Evolutionary conservation across 2,888 invertebrate genomes (phyloP).

Genomic region (Cryptus armator): DNA sequence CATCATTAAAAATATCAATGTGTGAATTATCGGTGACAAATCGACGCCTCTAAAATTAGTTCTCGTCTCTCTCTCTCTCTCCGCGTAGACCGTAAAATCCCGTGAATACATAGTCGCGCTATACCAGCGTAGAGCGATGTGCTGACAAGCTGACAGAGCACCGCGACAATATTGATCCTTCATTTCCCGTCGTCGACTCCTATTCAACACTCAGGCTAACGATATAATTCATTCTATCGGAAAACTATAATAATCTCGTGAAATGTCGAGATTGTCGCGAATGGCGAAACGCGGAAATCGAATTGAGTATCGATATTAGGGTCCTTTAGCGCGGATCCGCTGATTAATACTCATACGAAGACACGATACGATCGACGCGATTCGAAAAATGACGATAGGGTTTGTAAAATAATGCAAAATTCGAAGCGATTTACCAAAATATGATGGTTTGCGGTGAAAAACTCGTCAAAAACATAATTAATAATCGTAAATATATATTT

Average conservation of each 20-base stretch:
- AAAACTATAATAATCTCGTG: conserved; percentile 48
- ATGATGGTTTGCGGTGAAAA: too few relatives aligned
- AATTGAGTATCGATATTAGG: conserved; percentile 18
- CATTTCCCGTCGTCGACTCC: conserved; percentile 26
- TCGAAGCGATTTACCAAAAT: too few relatives aligned
- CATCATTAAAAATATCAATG: conserved; percentile 50
- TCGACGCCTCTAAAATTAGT: conserved; percentile 64
- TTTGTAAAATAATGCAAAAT: too few relatives aligned
- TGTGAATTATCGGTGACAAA: conserved; percentile 64
- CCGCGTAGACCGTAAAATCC: neutral
- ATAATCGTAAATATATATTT: too few relatives aligned
- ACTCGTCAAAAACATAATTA: too few relatives aligned
- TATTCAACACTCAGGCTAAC: conserved; percentile 55
- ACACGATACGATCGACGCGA: neutral
- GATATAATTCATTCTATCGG: conserved; percentile 60
- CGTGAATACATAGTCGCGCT: neutral
- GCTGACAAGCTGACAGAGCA: conserved; percentile 56
- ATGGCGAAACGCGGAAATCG: conserved; percentile 23
- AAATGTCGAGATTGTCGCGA: conserved; percentile 4
- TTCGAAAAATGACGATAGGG: too few relatives aligned
- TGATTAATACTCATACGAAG: conserved; percentile 26
- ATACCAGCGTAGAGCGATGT: conserved; percentile 40
- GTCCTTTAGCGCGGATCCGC: conserved; percentile 10
- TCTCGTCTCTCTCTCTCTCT: conserved; percentile 11
- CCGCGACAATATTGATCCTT: conserved; percentile 61